Conservation (phyloP, 2,113 vertebrate genomes). For the Pongo abelii region DNA sequence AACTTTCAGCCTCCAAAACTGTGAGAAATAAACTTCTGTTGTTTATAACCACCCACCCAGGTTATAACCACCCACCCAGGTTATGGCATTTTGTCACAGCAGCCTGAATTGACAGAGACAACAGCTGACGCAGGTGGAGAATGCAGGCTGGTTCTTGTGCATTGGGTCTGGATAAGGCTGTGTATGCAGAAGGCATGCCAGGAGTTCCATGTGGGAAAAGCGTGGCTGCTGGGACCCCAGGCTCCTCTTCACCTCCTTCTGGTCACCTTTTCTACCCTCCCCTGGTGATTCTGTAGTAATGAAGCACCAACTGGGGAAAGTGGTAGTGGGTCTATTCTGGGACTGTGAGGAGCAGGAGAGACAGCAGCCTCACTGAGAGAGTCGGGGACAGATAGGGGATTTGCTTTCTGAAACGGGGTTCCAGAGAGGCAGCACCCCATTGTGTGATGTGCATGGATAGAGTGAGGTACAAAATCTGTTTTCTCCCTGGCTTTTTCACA, state of each 20-base stretch:
- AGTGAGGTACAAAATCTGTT: too few species aligned
- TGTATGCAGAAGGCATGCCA: background rate
- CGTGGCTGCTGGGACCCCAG: background rate
- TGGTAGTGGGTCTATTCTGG: background rate
- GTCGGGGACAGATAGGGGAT: background rate
- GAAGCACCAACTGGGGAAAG: background rate
- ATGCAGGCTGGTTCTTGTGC: background rate
- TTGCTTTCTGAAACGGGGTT: background rate
- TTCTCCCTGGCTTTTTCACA: too few species aligned
- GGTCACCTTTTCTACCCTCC: background rate
- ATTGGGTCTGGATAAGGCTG: background rate
- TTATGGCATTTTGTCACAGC: background rate
- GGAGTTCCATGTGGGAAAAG: background rate
- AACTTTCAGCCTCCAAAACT: background rate
- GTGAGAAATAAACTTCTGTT: background rate
- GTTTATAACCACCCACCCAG: background rate
- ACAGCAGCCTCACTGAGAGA: background rate
- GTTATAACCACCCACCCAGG: background rate
- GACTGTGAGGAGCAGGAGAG: background rate
- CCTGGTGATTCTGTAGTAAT: background rate
- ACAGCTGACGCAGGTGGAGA: background rate
- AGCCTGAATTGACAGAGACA: background rate
- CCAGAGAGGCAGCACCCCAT: too few species aligned
- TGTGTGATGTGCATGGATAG: rapidly evolving
- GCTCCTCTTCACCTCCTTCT: background rate